Conservation (phyloP, 2,888 invertebrate species). For the Atrina japonica region DNA sequence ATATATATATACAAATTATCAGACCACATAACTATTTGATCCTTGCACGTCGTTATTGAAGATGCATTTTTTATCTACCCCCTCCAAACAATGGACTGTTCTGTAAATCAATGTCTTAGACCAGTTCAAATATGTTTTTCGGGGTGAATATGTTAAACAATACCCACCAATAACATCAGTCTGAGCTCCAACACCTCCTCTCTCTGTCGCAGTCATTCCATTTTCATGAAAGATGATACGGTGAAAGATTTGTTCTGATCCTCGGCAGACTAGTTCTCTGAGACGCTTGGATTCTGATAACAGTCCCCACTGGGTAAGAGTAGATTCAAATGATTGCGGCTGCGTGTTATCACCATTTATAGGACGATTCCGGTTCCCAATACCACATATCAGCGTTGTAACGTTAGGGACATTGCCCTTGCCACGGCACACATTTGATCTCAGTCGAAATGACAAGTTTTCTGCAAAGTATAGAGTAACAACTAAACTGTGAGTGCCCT, state of each 20-base stretch:
- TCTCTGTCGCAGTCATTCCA: constrained; percentile 35
- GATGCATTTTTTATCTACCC: no score
- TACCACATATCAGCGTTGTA: constrained; percentile 42
- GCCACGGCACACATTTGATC: constrained; percentile 37
- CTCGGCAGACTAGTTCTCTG: constrained; percentile 9
- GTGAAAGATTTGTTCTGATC: constrained; percentile 46
- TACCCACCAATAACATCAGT: constrained; percentile 62
- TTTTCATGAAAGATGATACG: constrained; percentile 51
- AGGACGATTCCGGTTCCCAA: constrained; percentile 42
- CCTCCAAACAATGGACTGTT: no score
- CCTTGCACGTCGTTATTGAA: no score
- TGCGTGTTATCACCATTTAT: constrained; percentile 58
- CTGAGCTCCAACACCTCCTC: constrained; percentile 51
- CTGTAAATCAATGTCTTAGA: no score
- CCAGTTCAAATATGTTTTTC: no score
- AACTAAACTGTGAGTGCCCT: no score
- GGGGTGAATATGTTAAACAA: no score
- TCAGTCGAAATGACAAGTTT: constrained; percentile 33
- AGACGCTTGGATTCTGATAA: constrained; percentile 29
- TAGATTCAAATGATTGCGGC: constrained; percentile 51
- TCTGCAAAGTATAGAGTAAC: constrained; percentile 5
- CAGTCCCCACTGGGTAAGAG: constrained; percentile 47
- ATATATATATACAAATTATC: no score
- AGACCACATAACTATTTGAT: no score
- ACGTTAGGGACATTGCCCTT: constrained; percentile 24